Evolutionary conservation across 2,797 vertebrate species (phyloP).

Genomic region (Sebastes variabilis): DNA sequence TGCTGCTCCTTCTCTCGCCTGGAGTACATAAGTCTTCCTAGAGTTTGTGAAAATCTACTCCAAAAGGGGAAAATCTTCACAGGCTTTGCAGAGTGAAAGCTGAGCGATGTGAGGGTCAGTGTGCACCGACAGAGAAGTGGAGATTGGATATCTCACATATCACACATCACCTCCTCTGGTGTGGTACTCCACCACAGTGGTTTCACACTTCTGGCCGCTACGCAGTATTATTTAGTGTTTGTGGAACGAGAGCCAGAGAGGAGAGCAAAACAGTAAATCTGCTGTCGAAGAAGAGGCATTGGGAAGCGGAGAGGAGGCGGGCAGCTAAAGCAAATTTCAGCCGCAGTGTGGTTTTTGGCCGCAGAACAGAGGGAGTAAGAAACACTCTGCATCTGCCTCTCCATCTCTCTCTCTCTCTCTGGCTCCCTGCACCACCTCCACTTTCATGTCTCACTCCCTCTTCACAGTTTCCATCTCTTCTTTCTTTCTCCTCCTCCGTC

Average conservation of each 20-base stretch:
- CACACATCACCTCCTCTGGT: slow-evolving; percentile 35
- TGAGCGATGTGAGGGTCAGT: not conserved
- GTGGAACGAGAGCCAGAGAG: slow-evolving; percentile 18
- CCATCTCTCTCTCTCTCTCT: slow-evolving; percentile 7
- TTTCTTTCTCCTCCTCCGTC: slow-evolving; percentile 15
- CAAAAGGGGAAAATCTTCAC: not conserved
- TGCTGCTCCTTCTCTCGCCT: not conserved
- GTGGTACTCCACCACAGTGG: slow-evolving; percentile 37
- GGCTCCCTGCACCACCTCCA: slow-evolving; percentile 12
- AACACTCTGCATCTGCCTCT: slow-evolving; percentile 34
- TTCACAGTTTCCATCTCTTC: slow-evolving; percentile 3
- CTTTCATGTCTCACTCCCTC: slow-evolving; percentile 38
- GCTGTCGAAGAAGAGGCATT: slow-evolving; percentile 25
- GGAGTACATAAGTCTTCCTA: not conserved
- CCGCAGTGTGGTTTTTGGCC: slow-evolving; percentile 51
- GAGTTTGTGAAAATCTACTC: slow-evolving; percentile 1
- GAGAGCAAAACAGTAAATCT: slow-evolving; percentile 44
- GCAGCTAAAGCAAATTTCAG: slow-evolving; percentile 34
- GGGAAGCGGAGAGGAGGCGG: slow-evolving; percentile 34
- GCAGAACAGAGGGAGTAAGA: slow-evolving; percentile 42
- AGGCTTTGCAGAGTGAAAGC: slow-evolving; percentile 9
- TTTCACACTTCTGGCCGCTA: slow-evolving; percentile 31
- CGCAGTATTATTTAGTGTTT: slow-evolving; percentile 51
- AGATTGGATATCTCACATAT: slow-evolving; percentile 31
- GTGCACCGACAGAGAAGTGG: not conserved